Conservation (phyloP, 37 sponge, comb jelly and placozoan genomes). For the Chondrosia reniformis region DNA sequence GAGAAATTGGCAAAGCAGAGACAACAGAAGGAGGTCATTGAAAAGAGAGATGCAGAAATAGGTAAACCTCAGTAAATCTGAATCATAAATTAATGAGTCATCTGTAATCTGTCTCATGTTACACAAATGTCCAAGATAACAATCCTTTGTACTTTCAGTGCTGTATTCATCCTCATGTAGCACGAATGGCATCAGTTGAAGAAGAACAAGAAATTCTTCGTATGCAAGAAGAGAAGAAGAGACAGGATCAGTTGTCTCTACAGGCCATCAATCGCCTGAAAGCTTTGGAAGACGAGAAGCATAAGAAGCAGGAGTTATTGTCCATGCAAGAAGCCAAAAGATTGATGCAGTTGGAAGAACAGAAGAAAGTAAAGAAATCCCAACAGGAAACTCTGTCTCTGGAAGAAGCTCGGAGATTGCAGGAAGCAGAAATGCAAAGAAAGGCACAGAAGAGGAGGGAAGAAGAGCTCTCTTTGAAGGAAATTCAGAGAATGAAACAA, state of each 20-base stretch:
- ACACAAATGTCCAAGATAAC: neutral
- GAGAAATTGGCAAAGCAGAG: constrained; percentile 1
- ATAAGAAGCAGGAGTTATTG: neutral
- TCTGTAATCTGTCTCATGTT: neutral
- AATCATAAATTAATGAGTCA: neutral
- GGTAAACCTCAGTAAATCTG: neutral
- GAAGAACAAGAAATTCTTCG: neutral
- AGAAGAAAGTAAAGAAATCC: neutral
- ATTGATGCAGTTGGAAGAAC: neutral
- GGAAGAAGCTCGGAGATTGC: neutral
- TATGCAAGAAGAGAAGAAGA: neutral
- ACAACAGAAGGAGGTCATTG: neutral
- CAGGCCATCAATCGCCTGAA: neutral
- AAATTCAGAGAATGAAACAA: constrained; percentile 4
- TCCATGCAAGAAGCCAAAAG: neutral
- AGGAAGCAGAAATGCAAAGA: neutral
- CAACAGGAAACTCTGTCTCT: constrained; percentile 8
- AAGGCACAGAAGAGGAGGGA: neutral
- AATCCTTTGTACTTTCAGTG: neutral
- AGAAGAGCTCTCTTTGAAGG: constrained; percentile 11
- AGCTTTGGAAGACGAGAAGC: neutral
- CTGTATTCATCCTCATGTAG: neutral
- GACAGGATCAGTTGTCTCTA: neutral
- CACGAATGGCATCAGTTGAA: neutral
- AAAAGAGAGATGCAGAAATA: constrained; percentile 19